phyloP scores from a whole-genome alignment of 1,140 invertebrate genomes.

The Dreissena rostriformis region DNA sequence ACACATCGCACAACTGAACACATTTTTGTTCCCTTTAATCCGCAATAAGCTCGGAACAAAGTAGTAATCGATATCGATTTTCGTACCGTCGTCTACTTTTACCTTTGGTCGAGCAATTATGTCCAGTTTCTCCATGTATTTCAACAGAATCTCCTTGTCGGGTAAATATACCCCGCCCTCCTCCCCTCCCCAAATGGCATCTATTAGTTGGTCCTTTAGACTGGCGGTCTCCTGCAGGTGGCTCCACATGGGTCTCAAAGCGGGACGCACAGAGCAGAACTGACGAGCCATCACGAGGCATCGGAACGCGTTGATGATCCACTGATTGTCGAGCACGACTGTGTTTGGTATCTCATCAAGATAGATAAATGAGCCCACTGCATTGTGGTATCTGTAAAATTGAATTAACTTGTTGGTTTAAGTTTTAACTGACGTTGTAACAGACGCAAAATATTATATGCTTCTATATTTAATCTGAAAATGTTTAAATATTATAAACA shows the following conservation, averaged over 20 bases:
- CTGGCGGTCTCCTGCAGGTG: constrained; percentile 42
- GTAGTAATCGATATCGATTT: constrained; percentile 23
- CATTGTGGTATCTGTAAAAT: constrained; percentile 47
- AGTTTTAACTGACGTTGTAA: too few species aligned
- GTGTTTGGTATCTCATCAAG: constrained; percentile 30
- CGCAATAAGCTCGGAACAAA: constrained; percentile 50
- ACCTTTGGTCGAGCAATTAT: constrained; percentile 52
- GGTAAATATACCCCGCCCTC: constrained; percentile 5
- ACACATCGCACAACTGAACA: not conserved
- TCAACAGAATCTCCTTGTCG: constrained; percentile 25
- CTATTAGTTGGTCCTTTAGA: constrained; percentile 38
- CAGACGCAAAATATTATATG: too few species aligned
- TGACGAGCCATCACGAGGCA: constrained; percentile 33
- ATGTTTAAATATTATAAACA: too few species aligned
- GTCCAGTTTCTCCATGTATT: constrained; percentile 52
- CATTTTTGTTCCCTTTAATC: constrained; percentile 21
- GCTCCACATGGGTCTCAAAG: constrained; percentile 24
- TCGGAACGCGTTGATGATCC: constrained; percentile 54
- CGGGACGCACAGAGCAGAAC: constrained; percentile 32
- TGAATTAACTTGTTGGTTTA: not conserved
- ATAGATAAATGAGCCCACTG: constrained; percentile 41
- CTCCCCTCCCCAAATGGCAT: constrained; percentile 34
- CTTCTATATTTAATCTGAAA: too few species aligned
- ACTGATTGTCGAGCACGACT: constrained; percentile 44
- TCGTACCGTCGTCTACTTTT: constrained; percentile 20